Conservation (phyloP, 2,113 vertebrate species). For the Gymnobelideus leadbeateri region DNA sequence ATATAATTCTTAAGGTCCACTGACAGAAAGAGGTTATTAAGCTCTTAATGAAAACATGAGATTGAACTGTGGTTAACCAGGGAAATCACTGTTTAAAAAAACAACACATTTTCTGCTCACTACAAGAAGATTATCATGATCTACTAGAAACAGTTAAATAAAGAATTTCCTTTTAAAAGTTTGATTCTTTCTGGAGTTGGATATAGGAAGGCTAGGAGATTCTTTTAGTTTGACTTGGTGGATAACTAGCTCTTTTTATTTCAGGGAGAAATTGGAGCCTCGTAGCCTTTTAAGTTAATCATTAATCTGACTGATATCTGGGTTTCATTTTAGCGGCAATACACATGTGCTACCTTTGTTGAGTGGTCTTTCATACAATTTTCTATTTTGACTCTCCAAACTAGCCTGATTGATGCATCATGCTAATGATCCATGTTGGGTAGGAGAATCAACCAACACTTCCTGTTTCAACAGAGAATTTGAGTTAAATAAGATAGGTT, state of each 20-base stretch:
- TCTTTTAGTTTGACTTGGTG: conserved; percentile 28
- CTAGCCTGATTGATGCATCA: conserved; percentile 59
- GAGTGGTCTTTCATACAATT: background rate
- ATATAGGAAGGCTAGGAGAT: background rate
- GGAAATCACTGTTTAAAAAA: conserved; percentile 50
- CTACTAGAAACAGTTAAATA: conserved; percentile 63
- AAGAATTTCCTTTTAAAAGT: conserved; percentile 32
- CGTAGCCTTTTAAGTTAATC: conserved; percentile 66
- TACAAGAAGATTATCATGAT: conserved; percentile 63
- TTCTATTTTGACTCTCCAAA: conserved; percentile 61
- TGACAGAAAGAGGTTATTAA: conserved; percentile 50
- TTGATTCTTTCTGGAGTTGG: background rate
- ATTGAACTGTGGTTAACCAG: conserved; percentile 10
- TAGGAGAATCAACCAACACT: conserved; percentile 60
- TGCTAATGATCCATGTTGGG: conserved; percentile 25
- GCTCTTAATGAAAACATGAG: conserved; percentile 55
- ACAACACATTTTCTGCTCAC: conserved; percentile 45
- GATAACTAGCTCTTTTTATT: conserved; percentile 51
- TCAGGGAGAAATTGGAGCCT: conserved; percentile 57
- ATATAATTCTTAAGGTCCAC: conserved; percentile 48
- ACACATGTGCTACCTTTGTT: conserved; percentile 50
- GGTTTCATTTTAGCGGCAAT: conserved; percentile 35
- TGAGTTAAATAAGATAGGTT: conserved; percentile 75
- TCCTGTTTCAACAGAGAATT: conserved; percentile 74
- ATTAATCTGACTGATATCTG: conserved; percentile 49